Evolutionary conservation across 2,797 vertebrate genomes (phyloP).

Genomic region (Cyclopterus lumpus): DNA sequence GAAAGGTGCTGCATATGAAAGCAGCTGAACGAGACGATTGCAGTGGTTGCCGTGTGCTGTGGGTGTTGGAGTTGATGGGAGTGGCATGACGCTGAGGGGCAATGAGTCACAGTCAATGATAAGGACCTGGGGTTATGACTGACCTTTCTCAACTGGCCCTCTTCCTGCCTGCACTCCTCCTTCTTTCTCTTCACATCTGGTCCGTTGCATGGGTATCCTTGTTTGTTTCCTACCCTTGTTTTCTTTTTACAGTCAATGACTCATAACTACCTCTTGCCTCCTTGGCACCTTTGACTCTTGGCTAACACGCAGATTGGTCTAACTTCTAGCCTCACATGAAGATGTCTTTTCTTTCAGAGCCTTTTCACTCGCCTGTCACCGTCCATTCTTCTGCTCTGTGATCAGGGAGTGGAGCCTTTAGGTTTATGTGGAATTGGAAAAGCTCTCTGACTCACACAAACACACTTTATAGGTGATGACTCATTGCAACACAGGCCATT

Average conservation of each 20-base stretch:
- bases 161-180: not conserved
- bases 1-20: slow-evolving; percentile 19
- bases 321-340: slow-evolving; percentile 6
- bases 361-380: slow-evolving; percentile 4
- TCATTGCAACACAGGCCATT: slow-evolving; percentile 74
- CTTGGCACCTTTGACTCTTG: slow-evolving; percentile 39
- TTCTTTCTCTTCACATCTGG: slow-evolving; percentile 47
- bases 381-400: slow-evolving; percentile 27
- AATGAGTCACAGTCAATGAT: slow-evolving; percentile 70
- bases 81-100: slow-evolving; percentile 42
- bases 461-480: slow-evolving; percentile 75
- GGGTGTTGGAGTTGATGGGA: slow-evolving; percentile 59
- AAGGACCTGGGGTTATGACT: slow-evolving; percentile 56
- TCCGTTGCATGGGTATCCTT: slow-evolving; percentile 39
- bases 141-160: slow-evolving; percentile 58
- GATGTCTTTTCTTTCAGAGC: slow-evolving; percentile 13
- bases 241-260: slow-evolving; percentile 46
- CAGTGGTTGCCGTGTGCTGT: slow-evolving; percentile 38
- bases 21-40: slow-evolving; percentile 36
- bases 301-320: slow-evolving; percentile 9
- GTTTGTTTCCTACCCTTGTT: slow-evolving; percentile 49
- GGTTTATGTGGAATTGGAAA: slow-evolving; percentile 69
- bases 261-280: slow-evolving; percentile 50
- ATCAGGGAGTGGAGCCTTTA: slow-evolving; percentile 69
- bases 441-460: slow-evolving; percentile 71